phyloP scores from a whole-genome alignment of 2,113 vertebrate genomes.

The Indri indri region DNA sequence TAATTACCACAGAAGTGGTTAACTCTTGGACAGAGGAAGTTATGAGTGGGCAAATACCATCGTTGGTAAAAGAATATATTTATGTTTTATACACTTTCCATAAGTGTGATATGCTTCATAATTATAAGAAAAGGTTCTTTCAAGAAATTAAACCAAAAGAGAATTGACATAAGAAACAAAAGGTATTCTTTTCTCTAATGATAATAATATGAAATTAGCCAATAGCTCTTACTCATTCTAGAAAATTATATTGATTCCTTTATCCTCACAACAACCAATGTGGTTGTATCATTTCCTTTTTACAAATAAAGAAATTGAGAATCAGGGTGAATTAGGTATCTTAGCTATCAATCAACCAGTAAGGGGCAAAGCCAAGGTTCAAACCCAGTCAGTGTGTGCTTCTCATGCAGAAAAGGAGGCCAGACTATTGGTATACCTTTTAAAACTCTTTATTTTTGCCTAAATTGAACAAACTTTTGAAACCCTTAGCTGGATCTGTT shows the following conservation, averaged over 20 bases:
- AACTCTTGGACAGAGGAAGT: not conserved
- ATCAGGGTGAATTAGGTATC: not conserved
- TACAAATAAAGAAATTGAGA: not conserved
- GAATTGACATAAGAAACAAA: not conserved
- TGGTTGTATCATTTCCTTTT: not conserved
- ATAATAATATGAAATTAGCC: not conserved
- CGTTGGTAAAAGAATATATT: not conserved
- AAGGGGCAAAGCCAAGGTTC: not conserved
- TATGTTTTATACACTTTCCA: not conserved
- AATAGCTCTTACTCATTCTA: not conserved
- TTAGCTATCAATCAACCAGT: not conserved
- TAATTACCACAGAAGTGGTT: not conserved
- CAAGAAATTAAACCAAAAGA: not conserved
- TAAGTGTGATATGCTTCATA: not conserved
- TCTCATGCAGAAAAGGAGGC: not conserved
- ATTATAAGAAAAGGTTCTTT: not conserved
- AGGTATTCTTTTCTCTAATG: not conserved
- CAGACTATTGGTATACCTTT: not conserved
- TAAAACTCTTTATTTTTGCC: slow-evolving; percentile 7
- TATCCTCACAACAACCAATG: not conserved
- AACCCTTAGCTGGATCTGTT: not conserved
- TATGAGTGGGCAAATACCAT: no score
- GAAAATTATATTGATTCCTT: not conserved
- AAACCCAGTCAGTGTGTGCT: not conserved
- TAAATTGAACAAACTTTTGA: slow-evolving; percentile 1